A percentile compares a stretch with the other conserved stretches of the same genome.
Evolutionary conservation across 2,888 invertebrate species (phyloP).

Genomic region (Aleiodes testaceus): DNA sequence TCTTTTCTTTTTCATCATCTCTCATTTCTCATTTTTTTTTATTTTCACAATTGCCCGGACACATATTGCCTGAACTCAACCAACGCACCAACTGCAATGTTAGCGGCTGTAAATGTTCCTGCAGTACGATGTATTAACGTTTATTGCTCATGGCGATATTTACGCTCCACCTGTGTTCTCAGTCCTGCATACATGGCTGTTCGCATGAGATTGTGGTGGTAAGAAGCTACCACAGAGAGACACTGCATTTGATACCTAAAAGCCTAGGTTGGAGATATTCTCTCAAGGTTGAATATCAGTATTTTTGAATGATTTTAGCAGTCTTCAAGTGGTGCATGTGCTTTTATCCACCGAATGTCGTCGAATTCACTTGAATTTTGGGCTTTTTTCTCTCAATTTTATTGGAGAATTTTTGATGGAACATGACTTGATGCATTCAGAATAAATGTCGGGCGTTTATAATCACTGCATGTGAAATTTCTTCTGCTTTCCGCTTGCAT

Average conservation of each 20-base stretch:
- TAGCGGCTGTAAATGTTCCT: constrained; percentile 51
- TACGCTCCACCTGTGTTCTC: constrained; percentile 42
- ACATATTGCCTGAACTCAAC: constrained; percentile 26
- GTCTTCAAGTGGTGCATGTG: background rate
- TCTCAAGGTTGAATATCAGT: constrained; percentile 63
- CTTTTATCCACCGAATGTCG: constrained; percentile 27
- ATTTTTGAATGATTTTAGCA: constrained; percentile 50
- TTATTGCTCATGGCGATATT: constrained; percentile 54
- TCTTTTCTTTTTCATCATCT: background rate
- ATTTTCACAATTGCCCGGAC: constrained; percentile 18
- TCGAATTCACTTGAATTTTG: background rate
- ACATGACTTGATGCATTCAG: background rate
- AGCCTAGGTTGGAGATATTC: constrained; percentile 43
- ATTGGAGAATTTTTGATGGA: too few species aligned
- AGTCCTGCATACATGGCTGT: background rate
- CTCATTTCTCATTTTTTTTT: background rate
- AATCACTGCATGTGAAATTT: background rate
- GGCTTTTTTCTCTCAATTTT: too few species aligned
- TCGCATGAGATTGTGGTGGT: background rate
- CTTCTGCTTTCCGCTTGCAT: constrained; percentile 15
- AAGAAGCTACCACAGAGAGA: constrained; percentile 34
- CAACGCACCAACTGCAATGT: constrained; percentile 42
- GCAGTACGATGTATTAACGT: constrained; percentile 52
- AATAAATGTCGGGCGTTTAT: too few species aligned
- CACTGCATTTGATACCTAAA: constrained; percentile 41